A percentile compares a stretch with the other conserved stretches of the same genome.
Evolutionary conservation across 2,797 vertebrate genomes (phyloP).

Genomic region (Pseudochaenichthys georgianus): DNA sequence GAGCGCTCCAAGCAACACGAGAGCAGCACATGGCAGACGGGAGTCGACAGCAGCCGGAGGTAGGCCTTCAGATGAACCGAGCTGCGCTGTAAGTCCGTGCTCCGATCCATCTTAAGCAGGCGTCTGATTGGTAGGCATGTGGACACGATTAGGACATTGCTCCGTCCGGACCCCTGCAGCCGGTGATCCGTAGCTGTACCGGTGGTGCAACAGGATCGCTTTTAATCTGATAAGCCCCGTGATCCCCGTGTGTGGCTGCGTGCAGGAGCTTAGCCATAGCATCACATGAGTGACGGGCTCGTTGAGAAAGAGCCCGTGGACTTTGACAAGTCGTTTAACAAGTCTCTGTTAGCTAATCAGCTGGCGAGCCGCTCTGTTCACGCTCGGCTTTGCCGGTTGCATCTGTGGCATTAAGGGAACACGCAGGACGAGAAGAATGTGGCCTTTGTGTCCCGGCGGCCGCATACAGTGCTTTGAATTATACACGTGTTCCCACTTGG

Average conservation of each 20-base stretch:
- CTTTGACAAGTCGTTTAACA: conserved; percentile 66
- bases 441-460: conserved; percentile 53
- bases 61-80: conserved; percentile 32
- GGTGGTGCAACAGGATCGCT: conserved; percentile 80
- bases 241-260: conserved; percentile 76
- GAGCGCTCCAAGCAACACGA: conserved; percentile 6
- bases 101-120: not conserved
- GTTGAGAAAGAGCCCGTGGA: conserved; percentile 52
- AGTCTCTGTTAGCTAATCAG: conserved; percentile 47
- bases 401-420: conserved; percentile 57
- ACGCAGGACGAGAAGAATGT: conserved; percentile 55
- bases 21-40: conserved; percentile 37
- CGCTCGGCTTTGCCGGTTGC: conserved; percentile 22
- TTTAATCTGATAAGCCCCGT: conserved; percentile 85
- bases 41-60: conserved; percentile 46
- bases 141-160: conserved; percentile 22
- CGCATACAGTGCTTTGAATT: conserved; percentile 77
- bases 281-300: conserved; percentile 77
- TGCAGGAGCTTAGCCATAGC: conserved; percentile 76
- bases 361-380: conserved; percentile 22
- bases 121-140: not conserved
- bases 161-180: conserved; percentile 35
- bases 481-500: conserved; percentile 74
- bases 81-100: not conserved
- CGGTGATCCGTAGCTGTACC: conserved; percentile 56